These are phyloP conservation scores for Tachypleus tridentatus DNA, from an alignment of 1,140 invertebrate species.

Conservation along the genomic window DNA sequence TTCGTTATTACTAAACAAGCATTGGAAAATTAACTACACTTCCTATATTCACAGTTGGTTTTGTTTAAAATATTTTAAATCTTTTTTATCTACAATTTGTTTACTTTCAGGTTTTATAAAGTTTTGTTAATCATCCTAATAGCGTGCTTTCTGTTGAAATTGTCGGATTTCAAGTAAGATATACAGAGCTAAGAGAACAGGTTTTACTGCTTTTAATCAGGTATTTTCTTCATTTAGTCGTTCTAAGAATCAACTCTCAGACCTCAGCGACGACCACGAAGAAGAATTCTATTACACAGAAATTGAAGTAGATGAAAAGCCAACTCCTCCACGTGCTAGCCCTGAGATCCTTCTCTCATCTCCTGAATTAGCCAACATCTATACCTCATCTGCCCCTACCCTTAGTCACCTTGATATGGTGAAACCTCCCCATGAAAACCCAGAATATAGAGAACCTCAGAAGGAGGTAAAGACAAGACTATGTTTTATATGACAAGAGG, in stretches of 20 bases:
- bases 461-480: constrained; percentile 10
- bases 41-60: too few species aligned
- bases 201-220: too few species aligned
- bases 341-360: constrained; percentile 6
- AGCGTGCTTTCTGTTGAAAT: constrained; percentile 4
- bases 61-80: too few species aligned
- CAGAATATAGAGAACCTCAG: constrained; percentile 22
- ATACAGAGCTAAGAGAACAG: too few species aligned
- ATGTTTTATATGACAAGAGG: too few species aligned
- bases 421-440: constrained; percentile 70
- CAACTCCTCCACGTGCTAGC: constrained; percentile 12
- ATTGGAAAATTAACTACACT: too few species aligned
- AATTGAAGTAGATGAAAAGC: constrained; percentile 46
- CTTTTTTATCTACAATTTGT: too few species aligned
- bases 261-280: constrained; percentile 44
- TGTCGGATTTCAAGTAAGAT: constrained; percentile 33
- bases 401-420: constrained; percentile 73
- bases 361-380: constrained; percentile 4
- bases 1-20: too few species aligned
- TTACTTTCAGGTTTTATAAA: too few species aligned
- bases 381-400: constrained; percentile 26
- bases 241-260: too few species aligned
- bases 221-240: too few species aligned
- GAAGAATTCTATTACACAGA: constrained; percentile 95
- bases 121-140: too few species aligned